Evolutionary conservation across 2,888 invertebrate species (phyloP).

Genomic region (Aproaerema taeniolella): DNA sequence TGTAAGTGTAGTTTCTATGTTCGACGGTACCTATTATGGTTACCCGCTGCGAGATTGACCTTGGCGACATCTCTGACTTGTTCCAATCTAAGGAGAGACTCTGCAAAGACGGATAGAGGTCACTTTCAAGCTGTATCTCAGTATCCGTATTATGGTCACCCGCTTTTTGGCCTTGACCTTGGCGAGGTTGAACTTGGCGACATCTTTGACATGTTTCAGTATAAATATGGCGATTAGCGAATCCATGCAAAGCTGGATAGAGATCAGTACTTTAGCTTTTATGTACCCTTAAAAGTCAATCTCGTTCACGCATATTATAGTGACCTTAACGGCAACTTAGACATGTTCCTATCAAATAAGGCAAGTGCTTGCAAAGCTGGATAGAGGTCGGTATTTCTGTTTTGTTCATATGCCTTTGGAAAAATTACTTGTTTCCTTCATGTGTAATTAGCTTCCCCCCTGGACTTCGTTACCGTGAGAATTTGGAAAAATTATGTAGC

Average conservation of each 20-base stretch:
- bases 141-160: slow-evolving; percentile 89
- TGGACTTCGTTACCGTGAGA: too few species aligned
- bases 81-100: slow-evolving; percentile 85
- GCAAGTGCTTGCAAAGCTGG: slow-evolving; percentile 86
- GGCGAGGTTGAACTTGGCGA: slow-evolving; percentile 91
- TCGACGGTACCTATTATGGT: slow-evolving; percentile 91
- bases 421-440: too few species aligned
- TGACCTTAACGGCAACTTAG: too few species aligned
- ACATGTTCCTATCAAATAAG: slow-evolving; percentile 86
- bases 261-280: background rate
- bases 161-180: too few species aligned
- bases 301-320: too few species aligned
- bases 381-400: slow-evolving; percentile 82
- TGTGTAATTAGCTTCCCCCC: too few species aligned
- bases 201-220: slow-evolving; percentile 87
- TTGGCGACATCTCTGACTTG: slow-evolving; percentile 89
- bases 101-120: slow-evolving; percentile 87
- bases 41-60: slow-evolving; percentile 89
- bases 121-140: too few species aligned
- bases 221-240: slow-evolving; percentile 82
- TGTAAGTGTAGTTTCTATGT: too few species aligned
- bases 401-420: too few species aligned
- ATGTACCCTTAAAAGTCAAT: too few species aligned
- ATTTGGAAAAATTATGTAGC: too few species aligned
- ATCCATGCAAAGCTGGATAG: background rate